Base-by-base conservation (phyloP, 2,113 vertebrate species). In the Sylvicapra grimmia region DNA sequence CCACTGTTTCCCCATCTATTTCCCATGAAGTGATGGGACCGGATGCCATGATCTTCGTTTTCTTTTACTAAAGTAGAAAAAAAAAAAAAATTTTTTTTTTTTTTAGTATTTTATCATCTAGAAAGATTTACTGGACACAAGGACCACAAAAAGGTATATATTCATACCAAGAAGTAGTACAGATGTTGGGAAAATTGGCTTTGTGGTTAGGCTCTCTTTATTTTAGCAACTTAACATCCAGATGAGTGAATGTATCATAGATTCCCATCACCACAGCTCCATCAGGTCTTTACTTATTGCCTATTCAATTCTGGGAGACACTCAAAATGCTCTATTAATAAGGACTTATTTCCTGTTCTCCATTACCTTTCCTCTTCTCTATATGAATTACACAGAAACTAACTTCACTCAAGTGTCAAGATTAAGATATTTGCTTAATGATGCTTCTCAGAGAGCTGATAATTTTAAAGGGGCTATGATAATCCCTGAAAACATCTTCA, bases 381-480 rank as follows among this genome's bases (percentile, higher is more conserved):
- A 0, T 54, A 16, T 90, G 86, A 94, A 21, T 94, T 90, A 68
- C 49, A 47, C 40, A 68, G 72, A 93, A 87, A 90, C 49, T 82
- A 80, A 89, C 68, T 79, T 86, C 33, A 27, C 59, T 90, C 47
- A 90, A 86, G n/a, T 33, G 85, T 88, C 87, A 92, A 80, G 53
- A 88, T 93, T 72, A 95, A 97, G 88, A 88, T 68, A 56, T 77
- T 94, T 92, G 29, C 89, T 95, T 94, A 82, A 86, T 89, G 49
- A 59, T 65, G 47, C 47, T 96, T 96, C 80, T 90, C 51, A 83
- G 94, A 90, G 82, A 85, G 47, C 79, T 33, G 63, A 87, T 84
- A 33, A 96, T 89, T 87, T 72, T 79, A 65, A 68, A 59, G 27
- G 58, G 29, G 4, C n/a, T 47, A n/a, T 21, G 4, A 72, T 44